Base-by-base conservation (phyloP, 2,797 vertebrate species). In the Botia almorhae region DNA sequence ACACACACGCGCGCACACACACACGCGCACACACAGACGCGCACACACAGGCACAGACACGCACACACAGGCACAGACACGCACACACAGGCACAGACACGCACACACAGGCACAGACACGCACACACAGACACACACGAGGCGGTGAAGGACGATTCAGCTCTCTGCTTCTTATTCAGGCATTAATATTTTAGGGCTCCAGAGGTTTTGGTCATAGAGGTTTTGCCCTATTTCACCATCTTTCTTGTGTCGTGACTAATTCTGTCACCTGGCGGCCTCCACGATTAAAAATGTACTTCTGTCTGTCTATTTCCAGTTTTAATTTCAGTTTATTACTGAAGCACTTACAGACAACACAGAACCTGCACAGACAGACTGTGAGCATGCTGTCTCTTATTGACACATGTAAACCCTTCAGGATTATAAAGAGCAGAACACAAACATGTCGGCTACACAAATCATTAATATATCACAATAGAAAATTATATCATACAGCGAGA, bases 151-250 rank as follows among this genome's bases (percentile, higher is more conserved):
- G 81, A 74, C 81, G 33, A 82, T 53, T 48, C 53, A 51, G 39
- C 8, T 46, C 50, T 78, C 13, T 64, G 56, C 43, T 70, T 70
- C 76, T 71, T 58, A 23, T 80, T 56, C 60, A 48, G 0, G 8
- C 16, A 73, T 80, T 13, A 53, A 80, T 80, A 80, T 80, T 73
- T 48, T 70, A 80, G n/a, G 13, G 4, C 76, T 78, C 33, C 14
- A 8, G 17, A 23, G 26, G 11, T 65, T 69, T 46, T 70, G 76
- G 7, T 43, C 12, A 12, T 64, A 55, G 7, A 51, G 48, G 33
- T 53, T 17, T 53, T 23, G 75, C 19, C 16, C 19, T 60, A 23
- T 73, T 73, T 73, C 46, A 53, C 16, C n/a, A 14, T 70, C 60
- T 69, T 70, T 63, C 56, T 39, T 21, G 17, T 71, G 43, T 80